These are phyloP conservation scores for Lontra canadensis DNA, from an alignment of 2,113 vertebrate species.

Conservation along the genomic window DNA sequence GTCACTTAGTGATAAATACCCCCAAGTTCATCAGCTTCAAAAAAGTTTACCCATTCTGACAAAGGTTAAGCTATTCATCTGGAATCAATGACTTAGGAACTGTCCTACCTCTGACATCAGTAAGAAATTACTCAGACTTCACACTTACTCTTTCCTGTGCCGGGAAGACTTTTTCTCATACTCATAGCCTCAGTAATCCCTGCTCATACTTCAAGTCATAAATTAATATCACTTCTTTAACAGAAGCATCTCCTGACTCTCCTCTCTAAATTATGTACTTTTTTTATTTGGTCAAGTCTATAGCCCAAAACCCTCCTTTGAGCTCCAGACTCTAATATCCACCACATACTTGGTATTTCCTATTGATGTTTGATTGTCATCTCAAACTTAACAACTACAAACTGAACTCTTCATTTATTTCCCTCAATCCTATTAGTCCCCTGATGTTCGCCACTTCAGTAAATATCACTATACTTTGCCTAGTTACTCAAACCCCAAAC, in stretches of 20 bases:
- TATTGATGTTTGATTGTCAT: neutral
- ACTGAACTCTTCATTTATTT: neutral
- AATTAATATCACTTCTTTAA: neutral
- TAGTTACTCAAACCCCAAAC: neutral
- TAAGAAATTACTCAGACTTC: constrained; percentile 20
- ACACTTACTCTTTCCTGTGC: neutral
- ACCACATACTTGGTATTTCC: neutral
- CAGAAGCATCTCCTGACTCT: neutral
- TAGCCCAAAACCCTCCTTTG: neutral
- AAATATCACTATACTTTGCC: neutral
- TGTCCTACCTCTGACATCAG: neutral
- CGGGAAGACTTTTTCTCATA: neutral
- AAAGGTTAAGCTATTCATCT: neutral
- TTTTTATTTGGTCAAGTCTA: neutral
- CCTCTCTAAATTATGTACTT: neutral
- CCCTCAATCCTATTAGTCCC: neutral
- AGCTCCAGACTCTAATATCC: neutral
- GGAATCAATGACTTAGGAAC: neutral
- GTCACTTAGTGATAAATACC: neutral
- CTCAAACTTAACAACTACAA: neutral
- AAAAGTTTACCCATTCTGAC: neutral
- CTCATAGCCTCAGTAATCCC: neutral
- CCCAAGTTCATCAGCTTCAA: neutral
- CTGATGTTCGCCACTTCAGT: neutral
- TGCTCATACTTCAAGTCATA: neutral